Conservation (phyloP, 1,140 invertebrate species). For the Drosophila equinoxialis region DNA sequence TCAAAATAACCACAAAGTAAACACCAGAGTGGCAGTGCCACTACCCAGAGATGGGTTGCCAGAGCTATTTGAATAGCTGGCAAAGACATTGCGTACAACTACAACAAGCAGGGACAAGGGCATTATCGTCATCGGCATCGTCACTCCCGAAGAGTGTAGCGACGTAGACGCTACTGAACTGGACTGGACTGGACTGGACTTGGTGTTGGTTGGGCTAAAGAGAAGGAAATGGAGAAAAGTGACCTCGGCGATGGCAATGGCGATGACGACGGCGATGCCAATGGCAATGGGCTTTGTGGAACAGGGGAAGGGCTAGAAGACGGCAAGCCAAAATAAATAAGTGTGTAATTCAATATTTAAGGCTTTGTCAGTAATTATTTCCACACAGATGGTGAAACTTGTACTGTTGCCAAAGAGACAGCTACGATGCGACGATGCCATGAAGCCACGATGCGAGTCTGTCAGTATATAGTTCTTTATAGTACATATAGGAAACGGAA, state of each 20-base stretch:
- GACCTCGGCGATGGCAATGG: conserved; percentile 29
- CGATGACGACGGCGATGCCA: conserved; percentile 11
- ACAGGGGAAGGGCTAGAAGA: neutral
- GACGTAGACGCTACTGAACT: no score
- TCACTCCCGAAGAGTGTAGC: conserved; percentile 21
- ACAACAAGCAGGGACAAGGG: conserved; percentile 33
- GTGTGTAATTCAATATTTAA: conserved; percentile 80
- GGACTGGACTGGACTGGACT: no score
- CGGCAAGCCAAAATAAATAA: conserved; percentile 69
- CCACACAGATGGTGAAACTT: conserved; percentile 59
- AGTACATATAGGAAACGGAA: neutral
- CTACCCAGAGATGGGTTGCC: conserved; percentile 7
- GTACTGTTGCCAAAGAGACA: conserved; percentile 27
- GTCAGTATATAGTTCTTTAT: neutral
- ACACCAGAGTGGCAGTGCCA: conserved; percentile 65
- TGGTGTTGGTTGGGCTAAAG: neutral
- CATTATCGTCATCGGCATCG: conserved; percentile 41
- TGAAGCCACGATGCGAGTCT: neutral
- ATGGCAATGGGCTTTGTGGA: neutral
- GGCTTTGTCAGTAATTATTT: conserved; percentile 78
- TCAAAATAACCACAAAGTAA: conserved; percentile 81
- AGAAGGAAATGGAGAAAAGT: conserved; percentile 25
- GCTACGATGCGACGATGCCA: neutral
- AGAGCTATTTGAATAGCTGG: conserved; percentile 72
- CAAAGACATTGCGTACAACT: conserved; percentile 58